Evolutionary conservation across 2,888 invertebrate genomes (phyloP).

Genomic region (Lithophane leautieri): DNA sequence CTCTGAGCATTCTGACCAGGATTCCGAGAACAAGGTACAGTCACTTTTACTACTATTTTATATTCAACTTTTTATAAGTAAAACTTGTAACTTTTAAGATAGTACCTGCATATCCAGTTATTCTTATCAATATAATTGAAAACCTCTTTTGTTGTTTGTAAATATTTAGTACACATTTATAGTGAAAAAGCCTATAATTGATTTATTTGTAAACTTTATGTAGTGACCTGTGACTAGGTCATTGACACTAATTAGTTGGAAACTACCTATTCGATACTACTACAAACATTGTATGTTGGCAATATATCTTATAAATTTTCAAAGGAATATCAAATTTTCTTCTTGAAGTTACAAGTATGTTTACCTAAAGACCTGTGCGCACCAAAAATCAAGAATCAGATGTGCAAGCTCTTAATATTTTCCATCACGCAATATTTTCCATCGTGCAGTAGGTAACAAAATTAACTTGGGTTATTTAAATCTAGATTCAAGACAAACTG

Average conservation of each 20-base stretch:
- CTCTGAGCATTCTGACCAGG: slow-evolving; percentile 91
- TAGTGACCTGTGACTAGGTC: not conserved
- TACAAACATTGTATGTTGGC: not conserved
- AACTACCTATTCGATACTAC: not conserved
- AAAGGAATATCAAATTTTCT: not conserved
- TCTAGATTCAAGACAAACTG: not conserved
- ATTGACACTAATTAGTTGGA: not conserved
- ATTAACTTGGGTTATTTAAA: not conserved
- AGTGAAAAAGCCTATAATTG: not conserved
- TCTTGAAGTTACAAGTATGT: not conserved
- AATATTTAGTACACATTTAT: slow-evolving; percentile 1
- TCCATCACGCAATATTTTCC: too few species aligned
- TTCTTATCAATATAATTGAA: not conserved
- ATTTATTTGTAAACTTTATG: not conserved
- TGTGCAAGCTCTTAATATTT: not conserved
- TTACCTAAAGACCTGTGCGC: not conserved
- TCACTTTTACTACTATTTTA: not conserved
- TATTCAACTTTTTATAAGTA: not conserved
- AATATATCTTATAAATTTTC: not conserved
- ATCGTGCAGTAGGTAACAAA: not conserved
- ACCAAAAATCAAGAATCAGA: not conserved
- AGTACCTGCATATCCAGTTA: not conserved
- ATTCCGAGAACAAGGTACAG: slow-evolving; percentile 93
- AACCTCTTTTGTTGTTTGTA: slow-evolving; percentile 9
- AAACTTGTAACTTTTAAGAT: not conserved